These are phyloP conservation scores for Deilephila elpenor DNA, from an alignment of 2,888 invertebrate species.

Conservation along the genomic window DNA sequence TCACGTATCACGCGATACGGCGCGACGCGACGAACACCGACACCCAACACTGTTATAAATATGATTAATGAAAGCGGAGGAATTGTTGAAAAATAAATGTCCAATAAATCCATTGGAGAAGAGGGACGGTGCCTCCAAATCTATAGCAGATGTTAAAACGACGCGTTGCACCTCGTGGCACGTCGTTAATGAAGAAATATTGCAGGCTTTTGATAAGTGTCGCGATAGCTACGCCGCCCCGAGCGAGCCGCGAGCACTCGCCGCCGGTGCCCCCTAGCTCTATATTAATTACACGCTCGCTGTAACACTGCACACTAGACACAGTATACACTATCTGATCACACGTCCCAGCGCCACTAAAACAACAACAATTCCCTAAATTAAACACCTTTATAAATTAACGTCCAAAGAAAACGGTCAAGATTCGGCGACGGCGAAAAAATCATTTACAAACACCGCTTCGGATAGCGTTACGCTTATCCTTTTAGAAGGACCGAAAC, in stretches of 20 bases:
- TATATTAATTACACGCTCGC: conserved; percentile 69
- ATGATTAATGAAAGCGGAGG: conserved; percentile 7
- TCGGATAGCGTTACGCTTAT: conserved; percentile 59
- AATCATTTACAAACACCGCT: conserved; percentile 66
- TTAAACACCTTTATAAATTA: conserved; percentile 41
- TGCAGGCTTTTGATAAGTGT: conserved; percentile 73
- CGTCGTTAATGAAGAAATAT: conserved; percentile 83
- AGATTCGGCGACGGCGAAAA: conserved; percentile 57
- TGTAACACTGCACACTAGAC: conserved; percentile 46
- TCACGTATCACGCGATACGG: conserved; percentile 23
- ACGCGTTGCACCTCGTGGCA: conserved; percentile 61
- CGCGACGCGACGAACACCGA: background rate
- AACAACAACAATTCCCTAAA: conserved; percentile 44
- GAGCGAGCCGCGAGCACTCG: conserved; percentile 59
- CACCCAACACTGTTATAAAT: background rate
- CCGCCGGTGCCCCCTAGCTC: conserved; percentile 55
- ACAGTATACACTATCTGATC: conserved; percentile 44
- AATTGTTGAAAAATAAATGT: conserved; percentile 16
- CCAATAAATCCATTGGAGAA: conserved; percentile 18
- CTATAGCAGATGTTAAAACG: conserved; percentile 61
- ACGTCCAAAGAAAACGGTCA: conserved; percentile 46
- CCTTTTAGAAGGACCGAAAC: conserved; percentile 52
- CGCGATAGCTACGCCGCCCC: conserved; percentile 68
- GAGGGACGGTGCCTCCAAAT: conserved; percentile 45
- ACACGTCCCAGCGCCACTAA: conserved; percentile 27